phyloP scores from a whole-genome alignment of 2,888 invertebrate species.

The Globia sparganii region DNA sequence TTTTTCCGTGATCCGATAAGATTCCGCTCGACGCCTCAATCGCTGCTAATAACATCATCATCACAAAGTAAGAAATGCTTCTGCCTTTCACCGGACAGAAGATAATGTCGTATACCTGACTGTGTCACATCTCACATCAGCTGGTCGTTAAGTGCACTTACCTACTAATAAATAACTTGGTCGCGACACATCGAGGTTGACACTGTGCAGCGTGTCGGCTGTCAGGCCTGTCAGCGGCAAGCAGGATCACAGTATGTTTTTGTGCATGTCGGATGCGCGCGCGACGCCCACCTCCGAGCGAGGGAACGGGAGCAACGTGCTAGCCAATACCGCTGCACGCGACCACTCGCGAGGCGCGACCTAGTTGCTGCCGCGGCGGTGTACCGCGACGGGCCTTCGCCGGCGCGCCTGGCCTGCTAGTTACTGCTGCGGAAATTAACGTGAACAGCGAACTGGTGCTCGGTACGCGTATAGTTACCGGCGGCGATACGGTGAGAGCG shows the following conservation, averaged over 20 bases:
- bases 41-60: conserved; percentile 13
- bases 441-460: conserved; percentile 15
- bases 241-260: conserved; percentile 17
- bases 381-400: conserved; percentile 2
- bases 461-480: conserved; percentile 11
- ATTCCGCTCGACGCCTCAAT: conserved; percentile 8
- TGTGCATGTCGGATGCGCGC: conserved; percentile 10
- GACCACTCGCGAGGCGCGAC: conserved; percentile 40
- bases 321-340: conserved; percentile 12
- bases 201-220: background rate
- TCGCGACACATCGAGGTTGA: conserved; percentile 21
- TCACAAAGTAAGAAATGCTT: background rate
- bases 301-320: conserved; percentile 12
- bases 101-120: background rate
- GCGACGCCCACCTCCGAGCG: background rate
- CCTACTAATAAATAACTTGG: conserved; percentile 27
- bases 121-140: background rate
- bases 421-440: conserved; percentile 11
- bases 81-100: conserved; percentile 12
- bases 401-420: background rate
- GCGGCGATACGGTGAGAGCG: conserved; percentile 10
- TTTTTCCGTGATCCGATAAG: conserved; percentile 19
- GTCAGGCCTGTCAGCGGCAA: background rate
- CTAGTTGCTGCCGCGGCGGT: conserved; percentile 27
- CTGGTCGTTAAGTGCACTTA: conserved; percentile 15